phyloP scores from a whole-genome alignment of 2,888 invertebrate species.

The Atethmia centrago region DNA sequence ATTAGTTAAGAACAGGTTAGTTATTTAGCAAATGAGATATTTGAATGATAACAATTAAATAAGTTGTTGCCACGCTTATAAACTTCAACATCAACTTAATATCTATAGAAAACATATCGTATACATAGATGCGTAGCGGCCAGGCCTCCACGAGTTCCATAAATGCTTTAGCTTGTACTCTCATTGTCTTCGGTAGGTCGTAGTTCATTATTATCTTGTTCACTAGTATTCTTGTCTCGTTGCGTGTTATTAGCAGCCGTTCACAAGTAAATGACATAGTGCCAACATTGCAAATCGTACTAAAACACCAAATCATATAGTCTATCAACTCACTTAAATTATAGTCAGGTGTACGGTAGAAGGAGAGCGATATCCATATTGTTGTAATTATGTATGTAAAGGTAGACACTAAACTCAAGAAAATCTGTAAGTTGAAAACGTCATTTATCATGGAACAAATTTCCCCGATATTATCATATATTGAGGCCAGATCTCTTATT shows the following conservation, averaged over 20 bases:
- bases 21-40: slow-evolving; percentile 70
- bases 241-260: slow-evolving; percentile 70
- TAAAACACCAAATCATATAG: slow-evolving; percentile 72
- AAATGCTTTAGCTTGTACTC: slow-evolving; percentile 81
- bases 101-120: slow-evolving; percentile 81
- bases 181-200: slow-evolving; percentile 74
- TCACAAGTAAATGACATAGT: slow-evolving; percentile 77
- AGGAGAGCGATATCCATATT: slow-evolving; percentile 76
- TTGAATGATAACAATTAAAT: slow-evolving; percentile 82
- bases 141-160: slow-evolving; percentile 79
- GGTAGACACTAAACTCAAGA: slow-evolving; percentile 76
- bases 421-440: slow-evolving; percentile 78
- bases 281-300: slow-evolving; percentile 69
- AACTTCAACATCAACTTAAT: slow-evolving; percentile 81
- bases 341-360: slow-evolving; percentile 64
- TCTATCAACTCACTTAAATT: slow-evolving; percentile 64
- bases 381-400: slow-evolving; percentile 75
- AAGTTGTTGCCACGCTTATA: slow-evolving; percentile 81
- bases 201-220: slow-evolving; percentile 82
- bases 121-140: slow-evolving; percentile 75
- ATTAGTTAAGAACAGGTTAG: neutral
- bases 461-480: slow-evolving; percentile 76
- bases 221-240: slow-evolving; percentile 74
- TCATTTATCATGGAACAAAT: slow-evolving; percentile 73
- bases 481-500: slow-evolving; percentile 74